phyloP scores from a whole-genome alignment of 2,888 invertebrate species.

The Eumerus sabulonum region DNA sequence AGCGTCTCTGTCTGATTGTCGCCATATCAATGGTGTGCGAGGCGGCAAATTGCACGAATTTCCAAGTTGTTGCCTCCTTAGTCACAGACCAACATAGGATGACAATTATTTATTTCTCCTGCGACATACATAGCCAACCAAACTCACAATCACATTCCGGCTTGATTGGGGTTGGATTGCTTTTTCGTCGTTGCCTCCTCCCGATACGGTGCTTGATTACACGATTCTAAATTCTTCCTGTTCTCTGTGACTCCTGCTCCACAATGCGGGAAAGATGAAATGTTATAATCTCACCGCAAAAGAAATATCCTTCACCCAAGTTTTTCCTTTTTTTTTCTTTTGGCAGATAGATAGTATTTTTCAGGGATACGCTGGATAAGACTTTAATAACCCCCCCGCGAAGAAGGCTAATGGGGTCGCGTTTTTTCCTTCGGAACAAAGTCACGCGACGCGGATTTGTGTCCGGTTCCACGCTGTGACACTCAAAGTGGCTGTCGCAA shows the following conservation, averaged over 20 bases:
- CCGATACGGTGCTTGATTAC: conserved; percentile 5
- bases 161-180: conserved; percentile 43
- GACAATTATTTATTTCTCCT: neutral
- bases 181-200: conserved; percentile 3
- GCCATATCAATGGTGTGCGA: conserved; percentile 17
- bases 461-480: conserved; percentile 4
- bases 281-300: conserved; percentile 39
- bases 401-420: conserved; percentile 41
- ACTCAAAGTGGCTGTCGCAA: conserved; percentile 18
- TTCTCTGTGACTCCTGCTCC: conserved; percentile 2
- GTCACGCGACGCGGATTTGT: conserved; percentile 1
- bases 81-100: no score
- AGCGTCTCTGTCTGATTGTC: conserved; percentile 29
- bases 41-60: conserved; percentile 44
- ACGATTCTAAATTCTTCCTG: no score
- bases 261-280: conserved; percentile 25
- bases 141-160: conserved; percentile 33
- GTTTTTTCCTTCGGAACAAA: conserved; percentile 8
- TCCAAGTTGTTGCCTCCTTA: conserved; percentile 20
- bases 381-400: conserved; percentile 22
- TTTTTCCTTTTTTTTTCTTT: conserved; percentile 15
- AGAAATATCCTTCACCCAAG: conserved; percentile 24
- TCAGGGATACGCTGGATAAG: conserved; percentile 24
- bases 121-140: conserved; percentile 2
- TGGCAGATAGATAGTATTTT: conserved; percentile 16